Percentiles rank a stretch among this genome's conserved stretches.
phyloP scores from a whole-genome alignment of 2,888 invertebrate species.

The Phortica okadai region DNA sequence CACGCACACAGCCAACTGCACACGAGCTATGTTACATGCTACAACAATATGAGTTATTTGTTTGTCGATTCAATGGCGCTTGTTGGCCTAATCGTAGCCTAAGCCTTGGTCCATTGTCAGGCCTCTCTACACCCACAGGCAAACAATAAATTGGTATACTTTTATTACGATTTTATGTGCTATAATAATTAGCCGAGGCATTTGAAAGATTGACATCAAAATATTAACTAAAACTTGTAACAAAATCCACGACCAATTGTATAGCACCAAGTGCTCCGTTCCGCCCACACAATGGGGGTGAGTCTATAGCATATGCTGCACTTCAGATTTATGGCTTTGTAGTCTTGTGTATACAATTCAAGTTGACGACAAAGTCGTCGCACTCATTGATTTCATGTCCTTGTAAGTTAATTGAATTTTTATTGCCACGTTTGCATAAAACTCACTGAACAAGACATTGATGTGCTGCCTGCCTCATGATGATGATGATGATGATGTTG shows the following conservation, averaged over 20 bases:
- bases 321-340: neutral
- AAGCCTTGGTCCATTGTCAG: neutral
- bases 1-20: neutral
- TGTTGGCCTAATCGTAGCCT: neutral
- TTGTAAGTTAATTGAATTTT: constrained; percentile 68
- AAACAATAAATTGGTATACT: neutral
- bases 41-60: constrained; percentile 17
- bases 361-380: neutral
- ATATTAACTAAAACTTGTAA: constrained; percentile 72
- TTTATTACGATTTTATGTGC: neutral
- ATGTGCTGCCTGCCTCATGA: constrained; percentile 31
- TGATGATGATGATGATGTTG: neutral
- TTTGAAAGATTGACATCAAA: constrained; percentile 72
- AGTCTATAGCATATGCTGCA: neutral
- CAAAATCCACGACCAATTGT: constrained; percentile 59
- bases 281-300: constrained; percentile 59
- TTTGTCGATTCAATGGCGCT: neutral
- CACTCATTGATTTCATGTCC: constrained; percentile 49
- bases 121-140: neutral
- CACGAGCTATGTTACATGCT: neutral
- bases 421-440: constrained; percentile 70
- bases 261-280: constrained; percentile 48
- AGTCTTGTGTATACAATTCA: neutral
- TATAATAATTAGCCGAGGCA: constrained; percentile 42
- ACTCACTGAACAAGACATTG: constrained; percentile 27